A percentile compares a stretch with the other conserved stretches of the same genome.
Conservation (phyloP, 2,888 invertebrate genomes). For the Drosophila seclusa region DNA sequence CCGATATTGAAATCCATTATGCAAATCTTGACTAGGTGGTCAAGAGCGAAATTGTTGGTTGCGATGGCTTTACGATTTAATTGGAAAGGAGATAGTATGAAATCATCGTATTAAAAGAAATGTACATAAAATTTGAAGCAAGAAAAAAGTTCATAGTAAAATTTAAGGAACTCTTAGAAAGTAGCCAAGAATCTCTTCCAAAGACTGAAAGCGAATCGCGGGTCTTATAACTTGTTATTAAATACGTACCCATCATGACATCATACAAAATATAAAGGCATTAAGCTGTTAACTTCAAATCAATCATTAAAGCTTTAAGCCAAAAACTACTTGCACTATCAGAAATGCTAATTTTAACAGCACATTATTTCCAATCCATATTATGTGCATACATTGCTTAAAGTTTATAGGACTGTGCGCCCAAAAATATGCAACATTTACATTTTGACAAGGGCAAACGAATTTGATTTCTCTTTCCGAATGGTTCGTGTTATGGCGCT, state of each 20-base stretch:
- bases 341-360: background rate
- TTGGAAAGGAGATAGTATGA: background rate
- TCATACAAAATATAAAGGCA: background rate
- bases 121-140: background rate
- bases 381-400: background rate
- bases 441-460: slow-evolving; percentile 55
- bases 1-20: slow-evolving; percentile 6
- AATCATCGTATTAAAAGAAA: background rate
- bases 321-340: background rate
- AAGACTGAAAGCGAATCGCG: background rate
- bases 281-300: background rate
- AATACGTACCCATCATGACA: background rate
- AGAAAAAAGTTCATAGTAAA: background rate
- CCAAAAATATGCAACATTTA: slow-evolving; percentile 57
- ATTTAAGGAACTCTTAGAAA: background rate
- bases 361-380: slow-evolving; percentile 12
- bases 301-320: background rate
- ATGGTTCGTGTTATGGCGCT: slow-evolving; percentile 41
- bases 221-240: too few species aligned
- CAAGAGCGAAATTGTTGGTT: background rate
- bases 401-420: slow-evolving; percentile 6
- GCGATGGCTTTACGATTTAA: background rate
- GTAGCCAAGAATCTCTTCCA: background rate
- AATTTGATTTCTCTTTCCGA: slow-evolving; percentile 54
- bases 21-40: slow-evolving; percentile 23